These are phyloP conservation scores for Manduca sexta DNA, from an alignment of 1,140 invertebrate genomes.

Conservation along the genomic window DNA sequence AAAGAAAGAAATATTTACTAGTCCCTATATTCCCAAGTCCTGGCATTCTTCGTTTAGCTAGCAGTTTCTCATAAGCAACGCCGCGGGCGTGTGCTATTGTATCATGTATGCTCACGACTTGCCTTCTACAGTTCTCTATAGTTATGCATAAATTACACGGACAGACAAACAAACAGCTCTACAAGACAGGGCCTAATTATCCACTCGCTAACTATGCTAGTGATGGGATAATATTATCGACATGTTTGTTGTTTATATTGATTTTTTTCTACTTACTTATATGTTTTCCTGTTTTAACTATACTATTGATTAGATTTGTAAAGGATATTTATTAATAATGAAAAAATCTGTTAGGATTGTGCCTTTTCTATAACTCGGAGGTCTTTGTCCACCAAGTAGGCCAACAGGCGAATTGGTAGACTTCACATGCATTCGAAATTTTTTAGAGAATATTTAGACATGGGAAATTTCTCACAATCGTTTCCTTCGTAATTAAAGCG, in stretches of 20 bases:
- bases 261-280: background rate
- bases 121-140: background rate
- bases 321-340: background rate
- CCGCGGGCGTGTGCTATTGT: background rate
- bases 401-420: background rate
- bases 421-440: too few relatives aligned
- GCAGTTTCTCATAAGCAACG: too few relatives aligned
- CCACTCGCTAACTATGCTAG: background rate
- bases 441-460: too few relatives aligned
- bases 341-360: background rate
- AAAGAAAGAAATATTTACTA: too few relatives aligned
- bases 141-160: conserved; percentile 1
- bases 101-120: background rate
- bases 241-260: background rate
- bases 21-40: too few relatives aligned
- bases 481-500: too few relatives aligned
- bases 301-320: background rate
- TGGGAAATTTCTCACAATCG: too few relatives aligned
- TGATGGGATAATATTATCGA: background rate
- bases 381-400: background rate
- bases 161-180: background rate
- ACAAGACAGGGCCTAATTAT: background rate
- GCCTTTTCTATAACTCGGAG: background rate
- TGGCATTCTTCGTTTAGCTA: too few relatives aligned
- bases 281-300: background rate